Evolutionary conservation across 2,888 invertebrate genomes (phyloP).

Genomic region (Anthophora plumipes): DNA sequence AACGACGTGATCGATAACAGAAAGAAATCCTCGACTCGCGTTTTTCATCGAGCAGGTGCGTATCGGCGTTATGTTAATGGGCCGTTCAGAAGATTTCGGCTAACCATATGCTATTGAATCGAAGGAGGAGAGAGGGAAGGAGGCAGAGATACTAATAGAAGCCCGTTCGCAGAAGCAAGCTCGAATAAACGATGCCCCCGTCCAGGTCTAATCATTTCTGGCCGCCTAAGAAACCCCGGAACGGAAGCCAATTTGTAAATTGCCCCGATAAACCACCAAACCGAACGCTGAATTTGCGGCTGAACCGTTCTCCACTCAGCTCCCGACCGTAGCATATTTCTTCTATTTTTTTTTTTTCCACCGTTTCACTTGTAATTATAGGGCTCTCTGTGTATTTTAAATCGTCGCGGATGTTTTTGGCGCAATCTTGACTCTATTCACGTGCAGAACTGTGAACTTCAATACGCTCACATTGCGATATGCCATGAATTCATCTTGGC

Average conservation of each 20-base stretch:
- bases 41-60: constrained; percentile 76
- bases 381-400: constrained; percentile 13
- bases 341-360: constrained; percentile 33
- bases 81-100: constrained; percentile 71
- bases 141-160: constrained; percentile 71
- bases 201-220: constrained; percentile 62
- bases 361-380: constrained; percentile 27
- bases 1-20: too few species aligned
- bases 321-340: constrained; percentile 15
- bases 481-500: too few species aligned
- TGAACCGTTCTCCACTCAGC: constrained; percentile 21
- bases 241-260: constrained; percentile 75
- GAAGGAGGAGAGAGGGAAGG: constrained; percentile 45
- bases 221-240: constrained; percentile 49
- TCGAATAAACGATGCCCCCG: constrained; percentile 62
- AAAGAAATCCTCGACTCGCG: constrained; percentile 39
- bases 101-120: constrained; percentile 76
- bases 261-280: constrained; percentile 63
- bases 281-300: constrained; percentile 46
- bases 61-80: constrained; percentile 77
- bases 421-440: constrained; percentile 11
- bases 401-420: background rate
- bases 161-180: constrained; percentile 66
- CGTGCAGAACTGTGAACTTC: too few species aligned
- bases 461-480: too few species aligned